These are phyloP conservation scores for Drymonia ruficornis DNA, from an alignment of 2,888 invertebrate species.

Conservation along the genomic window DNA sequence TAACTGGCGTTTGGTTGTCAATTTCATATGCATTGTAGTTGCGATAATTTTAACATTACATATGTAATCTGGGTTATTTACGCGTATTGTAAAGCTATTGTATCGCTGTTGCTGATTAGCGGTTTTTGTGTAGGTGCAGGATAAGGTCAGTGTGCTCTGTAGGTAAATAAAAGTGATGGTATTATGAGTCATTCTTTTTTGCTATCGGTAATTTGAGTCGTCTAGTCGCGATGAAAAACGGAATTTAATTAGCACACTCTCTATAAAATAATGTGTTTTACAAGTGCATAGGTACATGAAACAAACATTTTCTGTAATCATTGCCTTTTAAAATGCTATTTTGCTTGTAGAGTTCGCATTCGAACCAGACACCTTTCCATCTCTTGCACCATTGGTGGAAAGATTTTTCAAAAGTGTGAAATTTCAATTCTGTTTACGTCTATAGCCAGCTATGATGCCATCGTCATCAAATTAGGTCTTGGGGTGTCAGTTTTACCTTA, in stretches of 20 bases:
- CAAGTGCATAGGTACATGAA: no score
- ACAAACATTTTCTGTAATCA: no score
- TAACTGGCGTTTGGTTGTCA: slow-evolving; percentile 19
- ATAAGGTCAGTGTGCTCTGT: slow-evolving; percentile 29
- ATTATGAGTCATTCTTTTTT: slow-evolving; percentile 27
- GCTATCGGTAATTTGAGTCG: slow-evolving; percentile 19
- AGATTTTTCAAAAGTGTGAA: no score
- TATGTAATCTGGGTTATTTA: slow-evolving; percentile 15
- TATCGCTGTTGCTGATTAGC: neutral
- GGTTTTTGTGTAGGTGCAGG: slow-evolving; percentile 2
- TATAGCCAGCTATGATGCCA: no score
- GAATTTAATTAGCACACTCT: neutral
- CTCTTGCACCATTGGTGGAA: no score
- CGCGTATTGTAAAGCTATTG: slow-evolving; percentile 5
- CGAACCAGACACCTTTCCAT: no score
- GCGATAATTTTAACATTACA: slow-evolving; percentile 13
- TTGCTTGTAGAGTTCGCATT: no score
- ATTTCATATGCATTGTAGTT: slow-evolving; percentile 20
- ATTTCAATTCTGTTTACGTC: neutral
- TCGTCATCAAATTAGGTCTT: no score
- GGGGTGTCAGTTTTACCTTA: no score
- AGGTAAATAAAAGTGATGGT: slow-evolving; percentile 27
- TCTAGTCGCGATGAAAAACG: neutral
- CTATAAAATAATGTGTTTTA: neutral
- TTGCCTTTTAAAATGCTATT: no score